Conservation (phyloP, 2,113 vertebrate genomes). For the Trichechus manatus region DNA sequence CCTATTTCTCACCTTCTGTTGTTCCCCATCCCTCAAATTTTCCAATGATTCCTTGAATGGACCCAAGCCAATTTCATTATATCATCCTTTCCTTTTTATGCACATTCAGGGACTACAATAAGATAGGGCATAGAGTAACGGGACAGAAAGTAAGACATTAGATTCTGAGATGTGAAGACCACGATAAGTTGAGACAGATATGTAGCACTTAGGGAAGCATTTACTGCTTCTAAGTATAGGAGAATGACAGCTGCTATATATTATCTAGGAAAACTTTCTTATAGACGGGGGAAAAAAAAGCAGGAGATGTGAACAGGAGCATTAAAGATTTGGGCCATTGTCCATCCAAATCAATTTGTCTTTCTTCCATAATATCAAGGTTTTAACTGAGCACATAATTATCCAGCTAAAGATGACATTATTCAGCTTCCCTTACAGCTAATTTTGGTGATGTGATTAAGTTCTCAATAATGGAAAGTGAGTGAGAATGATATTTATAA, state of each 20-base stretch:
- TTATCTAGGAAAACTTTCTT: background rate
- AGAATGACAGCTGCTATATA: background rate
- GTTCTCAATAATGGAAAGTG: background rate
- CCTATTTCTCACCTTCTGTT: background rate
- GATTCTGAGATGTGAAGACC: background rate
- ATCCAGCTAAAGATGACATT: no score
- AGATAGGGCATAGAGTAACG: no score
- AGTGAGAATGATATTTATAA: background rate
- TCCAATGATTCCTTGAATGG: slow-evolving; percentile 2
- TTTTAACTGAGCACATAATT: background rate
- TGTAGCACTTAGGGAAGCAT: background rate
- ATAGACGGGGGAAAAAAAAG: background rate
- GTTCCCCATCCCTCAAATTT: background rate
- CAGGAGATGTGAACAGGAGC: background rate
- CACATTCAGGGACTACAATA: background rate
- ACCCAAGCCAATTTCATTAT: background rate
- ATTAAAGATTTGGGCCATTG: background rate
- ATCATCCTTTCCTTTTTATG: background rate
- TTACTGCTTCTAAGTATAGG: background rate
- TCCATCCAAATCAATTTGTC: background rate
- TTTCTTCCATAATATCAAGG: background rate
- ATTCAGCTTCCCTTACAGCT: background rate
- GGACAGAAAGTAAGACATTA: background rate
- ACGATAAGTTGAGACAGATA: background rate
- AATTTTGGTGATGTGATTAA: background rate